These are phyloP conservation scores for Gopherus flavomarginatus DNA, from an alignment of 2,113 vertebrate species.

Conservation along the genomic window DNA sequence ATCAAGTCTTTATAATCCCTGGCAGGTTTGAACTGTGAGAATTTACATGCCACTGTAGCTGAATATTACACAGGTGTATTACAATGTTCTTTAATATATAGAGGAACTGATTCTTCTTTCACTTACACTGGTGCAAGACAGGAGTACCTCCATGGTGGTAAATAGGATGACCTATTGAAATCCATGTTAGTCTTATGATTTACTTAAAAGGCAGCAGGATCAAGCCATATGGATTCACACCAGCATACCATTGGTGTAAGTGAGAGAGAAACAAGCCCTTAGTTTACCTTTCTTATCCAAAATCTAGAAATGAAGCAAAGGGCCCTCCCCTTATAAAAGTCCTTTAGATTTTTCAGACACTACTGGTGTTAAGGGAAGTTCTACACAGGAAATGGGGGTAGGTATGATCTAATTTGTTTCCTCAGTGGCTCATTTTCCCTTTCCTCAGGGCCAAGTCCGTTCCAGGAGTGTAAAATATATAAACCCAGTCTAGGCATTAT, in stretches of 20 bases:
- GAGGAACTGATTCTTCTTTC: neutral
- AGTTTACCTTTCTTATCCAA: neutral
- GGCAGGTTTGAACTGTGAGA: neutral
- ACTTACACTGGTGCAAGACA: neutral
- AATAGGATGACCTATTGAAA: too few relatives aligned
- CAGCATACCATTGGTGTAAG: neutral
- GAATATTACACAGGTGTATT: rapidly evolving
- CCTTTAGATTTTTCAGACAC: neutral
- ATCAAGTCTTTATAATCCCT: rapidly evolving
- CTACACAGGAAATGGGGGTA: rapidly evolving
- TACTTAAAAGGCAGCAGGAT: neutral
- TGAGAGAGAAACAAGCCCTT: too few relatives aligned
- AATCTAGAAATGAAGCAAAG: neutral
- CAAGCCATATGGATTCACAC: neutral
- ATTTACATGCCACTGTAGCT: neutral
- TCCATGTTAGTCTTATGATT: neutral
- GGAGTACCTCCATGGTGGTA: neutral
- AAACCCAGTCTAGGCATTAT: rapidly evolving
- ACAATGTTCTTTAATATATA: neutral
- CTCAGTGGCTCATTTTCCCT: neutral
- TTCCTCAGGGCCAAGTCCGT: neutral
- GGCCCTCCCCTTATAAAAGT: neutral
- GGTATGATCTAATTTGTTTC: neutral
- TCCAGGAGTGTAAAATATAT: neutral
- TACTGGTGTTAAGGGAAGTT: rapidly evolving